Evolutionary conservation across 1,140 invertebrate species (phyloP).

Genomic region (Pachyrhynchus sulphureomaculatus): DNA sequence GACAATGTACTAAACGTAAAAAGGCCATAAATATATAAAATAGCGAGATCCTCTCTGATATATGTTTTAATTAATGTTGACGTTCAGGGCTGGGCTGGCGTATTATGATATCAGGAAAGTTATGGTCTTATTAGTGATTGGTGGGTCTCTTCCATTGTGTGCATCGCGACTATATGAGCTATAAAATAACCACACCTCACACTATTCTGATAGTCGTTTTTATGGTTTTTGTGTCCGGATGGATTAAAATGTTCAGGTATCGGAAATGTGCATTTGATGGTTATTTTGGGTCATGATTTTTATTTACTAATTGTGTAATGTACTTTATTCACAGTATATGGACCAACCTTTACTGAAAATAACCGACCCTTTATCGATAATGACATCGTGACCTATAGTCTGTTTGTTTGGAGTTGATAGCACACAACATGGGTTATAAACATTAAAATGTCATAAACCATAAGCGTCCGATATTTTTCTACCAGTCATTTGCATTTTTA

Average conservation of each 20-base stretch:
- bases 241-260: constrained; percentile 17
- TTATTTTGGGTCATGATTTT: too few relatives aligned
- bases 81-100: constrained; percentile 23
- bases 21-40: constrained; percentile 30
- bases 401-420: too few relatives aligned
- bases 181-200: constrained; percentile 25
- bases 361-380: too few relatives aligned
- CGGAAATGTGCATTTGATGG: constrained; percentile 5
- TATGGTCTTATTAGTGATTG: constrained; percentile 30
- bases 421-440: too few relatives aligned
- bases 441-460: too few relatives aligned
- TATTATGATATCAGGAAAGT: constrained; percentile 30
- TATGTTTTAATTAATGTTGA: constrained; percentile 31
- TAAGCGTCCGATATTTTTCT: too few relatives aligned
- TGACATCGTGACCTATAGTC: too few relatives aligned
- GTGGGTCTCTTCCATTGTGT: constrained; percentile 25
- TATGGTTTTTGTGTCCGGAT: constrained; percentile 15
- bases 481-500: too few relatives aligned
- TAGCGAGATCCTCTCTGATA: constrained; percentile 20
- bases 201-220: constrained; percentile 28
- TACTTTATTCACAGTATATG: too few relatives aligned
- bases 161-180: constrained; percentile 25
- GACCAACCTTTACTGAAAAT: too few relatives aligned
- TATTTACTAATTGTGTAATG: too few relatives aligned
- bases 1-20: constrained; percentile 23